Conservation (phyloP, 30 jellyfish, hydroid and myxozoan genomes). For the Aurelia aurita region DNA sequence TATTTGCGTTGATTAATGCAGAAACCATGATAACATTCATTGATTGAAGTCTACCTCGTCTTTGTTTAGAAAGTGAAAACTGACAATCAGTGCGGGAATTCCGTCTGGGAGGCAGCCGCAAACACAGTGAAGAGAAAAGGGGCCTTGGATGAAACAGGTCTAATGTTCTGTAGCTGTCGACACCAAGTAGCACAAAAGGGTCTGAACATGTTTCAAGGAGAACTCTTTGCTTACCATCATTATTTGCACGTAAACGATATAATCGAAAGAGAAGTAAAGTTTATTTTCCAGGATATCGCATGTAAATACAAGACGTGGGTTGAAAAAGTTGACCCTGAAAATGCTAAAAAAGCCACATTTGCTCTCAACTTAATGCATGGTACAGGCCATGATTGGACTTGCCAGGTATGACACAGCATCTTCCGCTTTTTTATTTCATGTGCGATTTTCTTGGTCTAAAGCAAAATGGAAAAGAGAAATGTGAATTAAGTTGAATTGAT, state of each 20-base stretch:
- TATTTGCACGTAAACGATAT: slow-evolving; percentile 5
- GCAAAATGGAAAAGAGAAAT: too few relatives aligned
- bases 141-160: slow-evolving; percentile 18
- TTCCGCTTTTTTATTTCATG: neutral
- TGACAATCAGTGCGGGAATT: slow-evolving; percentile 22
- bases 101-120: slow-evolving; percentile 40
- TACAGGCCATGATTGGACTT: slow-evolving; percentile 21
- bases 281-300: slow-evolving; percentile 6
- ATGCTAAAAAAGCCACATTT: slow-evolving; percentile 9
- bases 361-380: slow-evolving; percentile 23
- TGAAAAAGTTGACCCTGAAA: slow-evolving; percentile 9
- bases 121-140: neutral
- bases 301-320: slow-evolving; percentile 30
- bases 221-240: slow-evolving; percentile 12
- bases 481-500: too few relatives aligned
- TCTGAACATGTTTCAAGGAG: slow-evolving; percentile 24
- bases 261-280: neutral
- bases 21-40: too few relatives aligned
- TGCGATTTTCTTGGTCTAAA: too few relatives aligned
- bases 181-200: slow-evolving; percentile 33
- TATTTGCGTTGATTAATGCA: too few relatives aligned
- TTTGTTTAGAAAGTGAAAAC: slow-evolving; percentile 2
- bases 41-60: too few relatives aligned
- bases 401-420: neutral
- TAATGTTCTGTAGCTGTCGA: slow-evolving; percentile 13